These are phyloP conservation scores for Ptyas mucosa DNA, from an alignment of 2,113 vertebrate genomes.

Conservation along the genomic window DNA sequence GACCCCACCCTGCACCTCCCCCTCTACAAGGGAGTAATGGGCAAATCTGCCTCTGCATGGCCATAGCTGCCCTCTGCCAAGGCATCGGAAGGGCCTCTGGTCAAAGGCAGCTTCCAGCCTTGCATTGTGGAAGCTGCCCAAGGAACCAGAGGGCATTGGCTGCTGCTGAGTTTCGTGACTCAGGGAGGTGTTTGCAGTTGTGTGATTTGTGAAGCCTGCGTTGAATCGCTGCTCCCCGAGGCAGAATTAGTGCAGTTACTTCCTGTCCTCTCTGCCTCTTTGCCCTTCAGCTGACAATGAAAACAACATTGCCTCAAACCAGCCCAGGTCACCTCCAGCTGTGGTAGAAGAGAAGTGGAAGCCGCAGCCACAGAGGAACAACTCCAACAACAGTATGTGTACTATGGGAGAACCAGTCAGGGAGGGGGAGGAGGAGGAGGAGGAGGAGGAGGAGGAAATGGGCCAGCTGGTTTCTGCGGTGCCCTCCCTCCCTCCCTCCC, in stretches of 20 bases:
- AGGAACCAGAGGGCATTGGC: not conserved
- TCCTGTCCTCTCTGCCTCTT: slow-evolving; percentile 8
- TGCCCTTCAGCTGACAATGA: slow-evolving; percentile 87
- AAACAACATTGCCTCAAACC: slow-evolving; percentile 87
- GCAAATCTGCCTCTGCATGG: not conserved
- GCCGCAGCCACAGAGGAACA: slow-evolving; percentile 85
- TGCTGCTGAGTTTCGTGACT: not conserved
- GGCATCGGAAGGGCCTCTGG: not conserved
- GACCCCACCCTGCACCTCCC: not conserved
- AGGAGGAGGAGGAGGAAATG: not conserved
- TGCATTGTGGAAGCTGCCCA: not conserved
- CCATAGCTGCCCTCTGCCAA: not conserved
- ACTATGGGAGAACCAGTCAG: too few species aligned
- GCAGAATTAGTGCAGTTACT: too few species aligned
- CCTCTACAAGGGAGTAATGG: not conserved
- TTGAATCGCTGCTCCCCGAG: not conserved
- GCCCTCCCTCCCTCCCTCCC: not conserved
- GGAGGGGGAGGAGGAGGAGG: not conserved
- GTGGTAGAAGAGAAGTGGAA: slow-evolving; percentile 90
- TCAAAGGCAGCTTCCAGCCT: not conserved
- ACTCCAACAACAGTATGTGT: slow-evolving; percentile 86
- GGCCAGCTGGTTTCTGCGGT: not conserved
- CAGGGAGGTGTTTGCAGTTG: not conserved
- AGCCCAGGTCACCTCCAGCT: slow-evolving; percentile 77
- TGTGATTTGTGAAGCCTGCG: not conserved